Percentiles rank a stretch among this genome's conserved stretches.
These are phyloP conservation scores for Oryzias javanicus DNA, from an alignment of 2,113 vertebrate genomes.

Conservation along the genomic window DNA sequence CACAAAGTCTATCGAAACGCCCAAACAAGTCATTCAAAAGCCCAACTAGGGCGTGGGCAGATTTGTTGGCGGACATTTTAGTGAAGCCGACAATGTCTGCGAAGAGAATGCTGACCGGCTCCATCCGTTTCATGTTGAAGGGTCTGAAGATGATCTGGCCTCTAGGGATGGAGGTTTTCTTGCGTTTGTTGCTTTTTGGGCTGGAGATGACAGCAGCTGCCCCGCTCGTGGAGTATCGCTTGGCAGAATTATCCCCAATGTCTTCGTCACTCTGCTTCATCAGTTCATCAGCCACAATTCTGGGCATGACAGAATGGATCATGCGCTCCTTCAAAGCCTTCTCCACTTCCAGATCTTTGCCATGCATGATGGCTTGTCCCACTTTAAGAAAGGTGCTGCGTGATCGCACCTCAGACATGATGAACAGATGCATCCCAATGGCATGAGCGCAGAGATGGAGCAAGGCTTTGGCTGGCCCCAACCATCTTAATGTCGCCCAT, in stretches of 20 bases:
- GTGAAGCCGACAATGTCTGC: constrained; percentile 98
- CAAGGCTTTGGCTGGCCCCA: constrained; percentile 86
- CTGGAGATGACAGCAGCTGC: constrained; percentile 75
- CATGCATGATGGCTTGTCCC: constrained; percentile 98
- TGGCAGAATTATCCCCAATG: constrained; percentile 82
- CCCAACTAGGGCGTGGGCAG: constrained; percentile 92
- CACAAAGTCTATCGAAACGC: constrained; percentile 93
- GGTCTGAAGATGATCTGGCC: constrained; percentile 94
- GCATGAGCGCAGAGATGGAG: constrained; percentile 93
- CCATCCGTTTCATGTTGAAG: constrained; percentile 98
- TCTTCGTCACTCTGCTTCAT: constrained; percentile 98
- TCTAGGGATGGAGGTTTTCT: constrained; percentile 94
- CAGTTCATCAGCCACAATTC: constrained; percentile 92
- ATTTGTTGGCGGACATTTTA: constrained; percentile 98
- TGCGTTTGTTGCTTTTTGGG: constrained; percentile 91
- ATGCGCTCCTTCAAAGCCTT: constrained; percentile 98
- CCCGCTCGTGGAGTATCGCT: constrained; percentile 84
- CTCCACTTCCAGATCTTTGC: constrained; percentile 97
- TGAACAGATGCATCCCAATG: constrained; percentile 92
- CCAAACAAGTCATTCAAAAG: constrained; percentile 96
- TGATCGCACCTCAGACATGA: constrained; percentile 95
- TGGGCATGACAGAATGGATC: constrained; percentile 99
- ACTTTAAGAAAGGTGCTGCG: constrained; percentile 98
- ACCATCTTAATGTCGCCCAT: constrained; percentile 77
- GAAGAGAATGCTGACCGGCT: constrained; percentile 96